Evolutionary conservation across 2,888 invertebrate species (phyloP).

Genomic region (Euspilapteryx auroguttella): DNA sequence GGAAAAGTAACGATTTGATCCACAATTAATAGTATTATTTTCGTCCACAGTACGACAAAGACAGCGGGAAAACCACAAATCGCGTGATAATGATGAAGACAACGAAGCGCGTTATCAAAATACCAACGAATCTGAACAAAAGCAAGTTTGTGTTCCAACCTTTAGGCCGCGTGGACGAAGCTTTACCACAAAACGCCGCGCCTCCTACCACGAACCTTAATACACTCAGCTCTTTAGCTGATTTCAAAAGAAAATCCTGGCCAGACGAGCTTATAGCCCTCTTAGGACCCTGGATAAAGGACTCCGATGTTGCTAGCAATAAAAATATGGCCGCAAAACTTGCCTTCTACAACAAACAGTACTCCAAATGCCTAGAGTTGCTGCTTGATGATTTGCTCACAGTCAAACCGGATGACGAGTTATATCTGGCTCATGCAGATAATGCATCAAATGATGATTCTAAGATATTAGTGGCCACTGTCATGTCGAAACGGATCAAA

Average conservation of each 20-base stretch:
- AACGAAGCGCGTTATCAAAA: conserved; percentile 71
- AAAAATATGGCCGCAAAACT: conserved; percentile 42
- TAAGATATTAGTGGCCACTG: conserved; percentile 27
- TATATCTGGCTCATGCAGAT: conserved; percentile 27
- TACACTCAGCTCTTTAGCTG: conserved; percentile 25
- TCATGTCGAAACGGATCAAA: conserved; percentile 40
- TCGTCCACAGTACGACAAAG: too few species aligned
- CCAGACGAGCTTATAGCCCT: conserved; percentile 33
- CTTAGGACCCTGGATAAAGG: conserved; percentile 34
- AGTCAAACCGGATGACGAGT: conserved; percentile 14
- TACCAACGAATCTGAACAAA: conserved; percentile 47
- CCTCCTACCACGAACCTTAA: conserved; percentile 27
- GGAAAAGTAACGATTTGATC: too few species aligned
- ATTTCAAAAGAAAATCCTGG: conserved; percentile 40
- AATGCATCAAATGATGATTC: conserved; percentile 21
- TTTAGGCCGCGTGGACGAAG: conserved; percentile 35
- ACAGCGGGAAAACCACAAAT: conserved; percentile 57
- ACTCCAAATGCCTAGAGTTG: conserved; percentile 29
- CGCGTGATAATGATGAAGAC: conserved; percentile 71
- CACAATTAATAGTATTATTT: too few species aligned
- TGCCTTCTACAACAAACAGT: conserved; percentile 30
- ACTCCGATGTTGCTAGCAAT: conserved; percentile 22
- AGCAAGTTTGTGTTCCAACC: conserved; percentile 41
- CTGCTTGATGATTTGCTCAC: conserved; percentile 27
- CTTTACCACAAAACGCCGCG: conserved; percentile 36